Evolutionary conservation across 1,140 invertebrate genomes (phyloP), one percentile per base, ranked within the genome.

Genomic region (Bathynomus jamesi): DNA sequence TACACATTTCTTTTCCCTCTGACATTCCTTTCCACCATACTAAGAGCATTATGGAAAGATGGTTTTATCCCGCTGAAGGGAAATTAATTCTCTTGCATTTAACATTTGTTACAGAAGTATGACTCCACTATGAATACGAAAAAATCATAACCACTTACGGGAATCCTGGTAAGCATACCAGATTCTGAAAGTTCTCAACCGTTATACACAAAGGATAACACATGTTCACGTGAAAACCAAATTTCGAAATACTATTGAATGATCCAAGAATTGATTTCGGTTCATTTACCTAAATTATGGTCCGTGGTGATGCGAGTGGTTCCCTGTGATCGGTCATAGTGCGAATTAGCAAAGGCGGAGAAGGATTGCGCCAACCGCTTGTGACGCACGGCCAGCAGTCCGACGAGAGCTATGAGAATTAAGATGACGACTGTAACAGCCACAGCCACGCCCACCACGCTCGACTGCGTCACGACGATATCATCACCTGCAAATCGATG

Each of bases 321-420:
- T 63, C 90, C 92, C 46, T 91, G 89, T 77, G 91, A 85, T 25
- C 89, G 90, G 83, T 93, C 89, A 80, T 95, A 95, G 80, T 94
- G 91, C 79, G 90, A 91, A 80, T 90, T 92, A 13, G 90, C 89
- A 82, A 94, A 93, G 40, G 89, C 86, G 4, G 89, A 86, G 83
- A 94, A 94, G 74, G 87, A 90, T 70, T 88, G 87, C 77, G 91
- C 88, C 27, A 94, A 83, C 68, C 90, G 85, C 70, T 88, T 85
- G 81, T 93, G 89, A 70, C 91, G 84, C 28, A 92, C 79, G 31
- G 88, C 83, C 74, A 90, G 87, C 76, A 91, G 87, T 28, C 83
- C 84, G 28, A 92, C 82, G 8, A 86, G 86, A 24, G 81, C 86
- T 21, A 79, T 73, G 10, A 85, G 75, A 28, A 85, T 85, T 11